A percentile compares a stretch with the other conserved stretches of the same genome.
These are phyloP conservation scores for Hydropsyche betteni DNA, from an alignment of 2,888 invertebrate genomes.

Conservation along the genomic window DNA sequence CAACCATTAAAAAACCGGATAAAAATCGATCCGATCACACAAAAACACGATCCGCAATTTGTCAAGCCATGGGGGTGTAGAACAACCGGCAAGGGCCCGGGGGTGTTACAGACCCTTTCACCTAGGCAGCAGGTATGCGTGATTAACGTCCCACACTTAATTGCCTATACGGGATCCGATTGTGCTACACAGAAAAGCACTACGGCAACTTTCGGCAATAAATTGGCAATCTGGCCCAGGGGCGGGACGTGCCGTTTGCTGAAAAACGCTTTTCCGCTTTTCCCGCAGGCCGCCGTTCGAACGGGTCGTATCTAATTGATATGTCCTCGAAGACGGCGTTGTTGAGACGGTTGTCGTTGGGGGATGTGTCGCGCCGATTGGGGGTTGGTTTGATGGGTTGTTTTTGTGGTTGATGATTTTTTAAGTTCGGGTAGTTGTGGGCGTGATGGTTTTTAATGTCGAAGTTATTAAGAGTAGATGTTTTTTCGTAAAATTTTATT, in stretches of 20 bases:
- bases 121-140: conserved; percentile 32
- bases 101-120: conserved; percentile 1
- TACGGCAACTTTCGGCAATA: conserved; percentile 45
- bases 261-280: conserved; percentile 35
- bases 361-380: too few relatives aligned
- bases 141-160: conserved; percentile 44
- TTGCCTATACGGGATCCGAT: conserved; percentile 40
- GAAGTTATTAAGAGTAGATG: too few relatives aligned
- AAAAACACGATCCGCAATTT: conserved; percentile 39
- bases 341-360: too few relatives aligned
- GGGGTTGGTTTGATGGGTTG: too few relatives aligned
- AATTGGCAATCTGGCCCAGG: conserved; percentile 42
- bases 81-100: not conserved
- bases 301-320: too few relatives aligned
- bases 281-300: too few relatives aligned
- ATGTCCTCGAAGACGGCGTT: too few relatives aligned
- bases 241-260: conserved; percentile 33
- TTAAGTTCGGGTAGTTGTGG: too few relatives aligned
- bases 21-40: conserved; percentile 3
- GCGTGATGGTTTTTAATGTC: too few relatives aligned
- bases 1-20: too few relatives aligned
- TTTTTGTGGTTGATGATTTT: too few relatives aligned
- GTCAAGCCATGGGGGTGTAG: conserved; percentile 28
- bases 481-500: too few relatives aligned
- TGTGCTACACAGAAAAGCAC: conserved; percentile 48